Evolutionary conservation across 2,888 invertebrate species (phyloP).

Genomic region (Tetropium fuscum): DNA sequence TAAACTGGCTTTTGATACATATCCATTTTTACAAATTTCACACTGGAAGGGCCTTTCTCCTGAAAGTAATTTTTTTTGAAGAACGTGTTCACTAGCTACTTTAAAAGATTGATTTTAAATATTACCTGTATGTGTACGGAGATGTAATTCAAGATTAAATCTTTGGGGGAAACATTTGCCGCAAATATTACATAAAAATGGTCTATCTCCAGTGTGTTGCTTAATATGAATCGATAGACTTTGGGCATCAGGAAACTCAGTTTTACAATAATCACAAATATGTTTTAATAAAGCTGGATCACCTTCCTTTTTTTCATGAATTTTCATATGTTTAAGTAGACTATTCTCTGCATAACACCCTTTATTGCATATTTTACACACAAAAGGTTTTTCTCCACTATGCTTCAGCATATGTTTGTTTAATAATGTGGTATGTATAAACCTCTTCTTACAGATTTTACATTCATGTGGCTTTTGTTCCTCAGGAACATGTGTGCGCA

Average conservation of each 20-base stretch:
- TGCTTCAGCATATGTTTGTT: slow-evolving; percentile 67
- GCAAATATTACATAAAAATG: slow-evolving; percentile 65
- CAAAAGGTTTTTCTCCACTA: slow-evolving; percentile 66
- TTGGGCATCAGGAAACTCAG: slow-evolving; percentile 63
- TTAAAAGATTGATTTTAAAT: not conserved
- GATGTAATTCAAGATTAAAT: slow-evolving; percentile 64
- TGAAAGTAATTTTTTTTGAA: slow-evolving; percentile 38
- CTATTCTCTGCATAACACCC: slow-evolving; percentile 65
- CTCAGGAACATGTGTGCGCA: slow-evolving; percentile 61
- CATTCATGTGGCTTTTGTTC: slow-evolving; percentile 67
- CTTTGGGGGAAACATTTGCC: slow-evolving; percentile 65
- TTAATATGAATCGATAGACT: slow-evolving; percentile 64
- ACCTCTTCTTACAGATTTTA: slow-evolving; percentile 65
- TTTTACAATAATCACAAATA: slow-evolving; percentile 66
- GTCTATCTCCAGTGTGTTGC: slow-evolving; percentile 65
- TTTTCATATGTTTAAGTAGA: slow-evolving; percentile 66
- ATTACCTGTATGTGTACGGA: slow-evolving; percentile 64
- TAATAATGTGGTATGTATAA: slow-evolving; percentile 65
- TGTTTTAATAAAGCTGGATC: slow-evolving; percentile 65
- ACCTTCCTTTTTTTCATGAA: slow-evolving; percentile 65
- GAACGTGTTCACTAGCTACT: not conserved
- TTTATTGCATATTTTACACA: slow-evolving; percentile 65
- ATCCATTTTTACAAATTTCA: slow-evolving; percentile 65
- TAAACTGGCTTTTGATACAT: slow-evolving; percentile 65
- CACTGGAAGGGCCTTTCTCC: slow-evolving; percentile 65